These are phyloP conservation scores for Rhynchotus rufescens DNA, from an alignment of 2,797 vertebrate genomes.

Conservation along the genomic window DNA sequence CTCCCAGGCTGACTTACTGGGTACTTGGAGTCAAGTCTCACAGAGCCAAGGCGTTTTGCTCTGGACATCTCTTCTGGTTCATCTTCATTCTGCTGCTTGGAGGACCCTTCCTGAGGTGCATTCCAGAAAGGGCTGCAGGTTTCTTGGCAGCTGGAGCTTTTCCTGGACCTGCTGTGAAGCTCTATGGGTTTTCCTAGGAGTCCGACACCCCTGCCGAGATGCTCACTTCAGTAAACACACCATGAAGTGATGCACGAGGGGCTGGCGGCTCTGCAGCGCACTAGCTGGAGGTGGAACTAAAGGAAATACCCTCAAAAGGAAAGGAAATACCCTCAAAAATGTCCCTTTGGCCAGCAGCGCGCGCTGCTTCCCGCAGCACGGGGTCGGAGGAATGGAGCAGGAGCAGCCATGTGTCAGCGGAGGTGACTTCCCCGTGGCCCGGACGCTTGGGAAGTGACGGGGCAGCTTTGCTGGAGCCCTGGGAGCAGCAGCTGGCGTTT, in stretches of 20 bases:
- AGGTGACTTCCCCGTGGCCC: no score
- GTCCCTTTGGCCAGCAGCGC: no score
- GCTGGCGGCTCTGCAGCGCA: neutral
- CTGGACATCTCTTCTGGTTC: neutral
- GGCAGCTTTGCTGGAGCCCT: neutral
- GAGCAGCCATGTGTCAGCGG: no score
- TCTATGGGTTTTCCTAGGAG: neutral
- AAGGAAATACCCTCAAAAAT: no score
- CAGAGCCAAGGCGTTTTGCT: neutral
- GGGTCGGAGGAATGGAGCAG: no score
- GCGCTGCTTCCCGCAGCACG: no score
- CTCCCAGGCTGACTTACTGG: neutral
- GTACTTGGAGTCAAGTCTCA: neutral
- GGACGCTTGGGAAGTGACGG: neutral
- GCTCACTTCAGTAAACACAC: neutral
- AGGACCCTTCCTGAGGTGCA: neutral
- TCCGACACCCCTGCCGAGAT: neutral
- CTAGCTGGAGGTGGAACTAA: neutral
- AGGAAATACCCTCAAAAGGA: accelerated
- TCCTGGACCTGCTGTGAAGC: neutral
- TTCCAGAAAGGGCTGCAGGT: neutral
- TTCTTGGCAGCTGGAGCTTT: neutral
- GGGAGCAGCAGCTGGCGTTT: neutral
- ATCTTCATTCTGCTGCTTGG: neutral
- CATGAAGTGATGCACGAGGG: neutral